phyloP scores from a whole-genome alignment of 2,113 vertebrate genomes.

The Lophius piscatorius region DNA sequence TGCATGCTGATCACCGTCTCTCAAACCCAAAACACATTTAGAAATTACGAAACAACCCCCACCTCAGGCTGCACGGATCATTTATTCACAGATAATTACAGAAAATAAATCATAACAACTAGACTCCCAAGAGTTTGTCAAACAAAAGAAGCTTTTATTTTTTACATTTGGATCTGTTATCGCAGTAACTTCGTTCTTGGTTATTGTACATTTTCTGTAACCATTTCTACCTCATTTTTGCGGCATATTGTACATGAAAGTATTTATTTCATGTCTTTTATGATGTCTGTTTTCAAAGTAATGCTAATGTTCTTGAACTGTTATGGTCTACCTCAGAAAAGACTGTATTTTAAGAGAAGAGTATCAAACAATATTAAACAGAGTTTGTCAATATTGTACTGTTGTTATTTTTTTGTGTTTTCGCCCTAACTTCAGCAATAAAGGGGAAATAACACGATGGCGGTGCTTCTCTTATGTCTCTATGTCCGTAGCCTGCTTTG shows the following conservation, averaged over 20 bases:
- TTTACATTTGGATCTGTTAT: constrained; percentile 79
- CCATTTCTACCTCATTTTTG: constrained; percentile 99
- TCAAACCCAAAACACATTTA: constrained; percentile 52
- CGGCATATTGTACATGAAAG: constrained; percentile 95
- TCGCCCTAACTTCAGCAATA: neutral
- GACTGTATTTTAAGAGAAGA: constrained; percentile 98
- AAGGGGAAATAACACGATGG: constrained; percentile 28
- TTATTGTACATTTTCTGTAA: constrained; percentile 92
- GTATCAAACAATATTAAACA: constrained; percentile 98
- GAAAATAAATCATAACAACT: constrained; percentile 18
- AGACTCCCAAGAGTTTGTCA: constrained; percentile 77
- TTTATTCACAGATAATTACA: constrained; percentile 35
- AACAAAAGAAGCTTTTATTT: constrained; percentile 81
- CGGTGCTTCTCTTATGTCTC: constrained; percentile 11
- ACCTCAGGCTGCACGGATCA: neutral
- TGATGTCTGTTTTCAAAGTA: constrained; percentile 86
- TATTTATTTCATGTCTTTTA: constrained; percentile 98
- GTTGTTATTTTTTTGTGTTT: constrained; percentile 28
- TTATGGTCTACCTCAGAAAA: constrained; percentile 99
- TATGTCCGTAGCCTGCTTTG: constrained; percentile 29
- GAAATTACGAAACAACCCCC: constrained; percentile 35
- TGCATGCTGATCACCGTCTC: constrained; percentile 66
- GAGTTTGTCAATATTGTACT: constrained; percentile 83
- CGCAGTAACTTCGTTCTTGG: constrained; percentile 79
- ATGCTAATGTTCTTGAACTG: constrained; percentile 90